These are phyloP conservation scores for Stictonetta naevosa DNA, from an alignment of 2,113 vertebrate species.

Conservation along the genomic window DNA sequence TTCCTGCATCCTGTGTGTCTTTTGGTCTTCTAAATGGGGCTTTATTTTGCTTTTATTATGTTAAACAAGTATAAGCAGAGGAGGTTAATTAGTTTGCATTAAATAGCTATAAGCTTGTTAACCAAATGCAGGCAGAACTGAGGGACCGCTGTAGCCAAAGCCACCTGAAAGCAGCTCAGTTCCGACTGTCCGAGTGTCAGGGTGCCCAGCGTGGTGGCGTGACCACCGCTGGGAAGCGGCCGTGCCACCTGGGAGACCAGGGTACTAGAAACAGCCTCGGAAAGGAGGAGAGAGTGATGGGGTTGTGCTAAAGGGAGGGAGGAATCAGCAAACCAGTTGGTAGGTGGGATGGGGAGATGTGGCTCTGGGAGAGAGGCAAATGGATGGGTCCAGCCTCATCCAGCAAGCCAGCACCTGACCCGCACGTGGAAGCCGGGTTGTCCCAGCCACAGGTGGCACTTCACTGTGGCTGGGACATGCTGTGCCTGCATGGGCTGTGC, in stretches of 20 bases:
- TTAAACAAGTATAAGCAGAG: not conserved
- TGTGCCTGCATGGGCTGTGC: fast-evolving
- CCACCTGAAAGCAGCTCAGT: not conserved
- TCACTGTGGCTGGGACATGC: not conserved
- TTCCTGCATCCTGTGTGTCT: not conserved
- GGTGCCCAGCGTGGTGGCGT: not conserved
- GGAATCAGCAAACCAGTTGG: not conserved
- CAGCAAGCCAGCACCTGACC: not conserved
- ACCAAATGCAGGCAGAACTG: not conserved
- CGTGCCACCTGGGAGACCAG: not conserved
- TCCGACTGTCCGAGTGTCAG: not conserved
- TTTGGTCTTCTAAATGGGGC: not conserved
- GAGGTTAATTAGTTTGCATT: not conserved
- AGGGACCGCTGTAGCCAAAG: not conserved
- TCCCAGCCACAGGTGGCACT: not conserved
- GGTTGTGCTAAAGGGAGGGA: not conserved
- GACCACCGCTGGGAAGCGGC: not conserved
- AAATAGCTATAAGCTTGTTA: not conserved
- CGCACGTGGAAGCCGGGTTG: not conserved
- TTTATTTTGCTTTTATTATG: constrained; percentile 6
- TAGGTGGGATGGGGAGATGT: not conserved
- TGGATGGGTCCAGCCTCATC: not conserved
- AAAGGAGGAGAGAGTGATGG: not conserved
- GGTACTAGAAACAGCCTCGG: not conserved
- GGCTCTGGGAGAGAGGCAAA: fast-evolving